Evolutionary conservation across 2,888 invertebrate genomes (phyloP).

Genomic region (Metopia argyrocephala): DNA sequence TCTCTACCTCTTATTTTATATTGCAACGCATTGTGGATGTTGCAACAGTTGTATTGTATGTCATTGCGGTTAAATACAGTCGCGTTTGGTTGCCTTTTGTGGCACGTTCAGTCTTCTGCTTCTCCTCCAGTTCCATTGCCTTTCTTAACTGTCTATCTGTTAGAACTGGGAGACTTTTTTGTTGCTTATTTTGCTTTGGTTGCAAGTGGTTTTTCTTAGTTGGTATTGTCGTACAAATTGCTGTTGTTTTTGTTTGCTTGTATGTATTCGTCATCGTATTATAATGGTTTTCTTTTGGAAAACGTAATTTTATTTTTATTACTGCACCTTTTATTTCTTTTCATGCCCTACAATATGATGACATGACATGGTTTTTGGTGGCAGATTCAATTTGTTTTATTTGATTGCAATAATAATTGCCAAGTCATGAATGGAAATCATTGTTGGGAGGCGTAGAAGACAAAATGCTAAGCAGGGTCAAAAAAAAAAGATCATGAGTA

Average conservation of each 20-base stretch:
- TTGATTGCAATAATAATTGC: neutral
- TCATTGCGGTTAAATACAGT: constrained; percentile 54
- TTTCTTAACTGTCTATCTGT: constrained; percentile 47
- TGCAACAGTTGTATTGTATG: constrained; percentile 54
- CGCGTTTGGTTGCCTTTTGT: constrained; percentile 41
- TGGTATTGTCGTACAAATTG: neutral
- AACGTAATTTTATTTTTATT: constrained; percentile 58
- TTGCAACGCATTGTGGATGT: constrained; percentile 1
- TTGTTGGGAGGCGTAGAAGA: no score
- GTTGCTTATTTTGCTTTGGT: constrained; percentile 25
- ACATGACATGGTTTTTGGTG: constrained; percentile 3
- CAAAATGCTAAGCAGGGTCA: no score
- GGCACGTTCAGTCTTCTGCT: neutral
- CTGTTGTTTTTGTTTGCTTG: neutral
- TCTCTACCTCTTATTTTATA: constrained; percentile 8
- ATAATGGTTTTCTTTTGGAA: constrained; percentile 40
- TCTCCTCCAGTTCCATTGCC: constrained; percentile 28
- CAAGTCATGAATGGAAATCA: neutral
- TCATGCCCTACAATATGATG: constrained; percentile 14
- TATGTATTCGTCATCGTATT: neutral
- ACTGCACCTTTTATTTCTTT: constrained; percentile 47
- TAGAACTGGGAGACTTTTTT: constrained; percentile 18
- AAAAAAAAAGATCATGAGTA: no score
- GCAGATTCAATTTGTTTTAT: constrained; percentile 30
- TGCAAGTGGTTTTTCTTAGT: constrained; percentile 54